A percentile compares a stretch with the other conserved stretches of the same genome.
These are phyloP conservation scores for Xenotilapia flavipinnis DNA, from an alignment of 2,113 vertebrate genomes.

Conservation along the genomic window DNA sequence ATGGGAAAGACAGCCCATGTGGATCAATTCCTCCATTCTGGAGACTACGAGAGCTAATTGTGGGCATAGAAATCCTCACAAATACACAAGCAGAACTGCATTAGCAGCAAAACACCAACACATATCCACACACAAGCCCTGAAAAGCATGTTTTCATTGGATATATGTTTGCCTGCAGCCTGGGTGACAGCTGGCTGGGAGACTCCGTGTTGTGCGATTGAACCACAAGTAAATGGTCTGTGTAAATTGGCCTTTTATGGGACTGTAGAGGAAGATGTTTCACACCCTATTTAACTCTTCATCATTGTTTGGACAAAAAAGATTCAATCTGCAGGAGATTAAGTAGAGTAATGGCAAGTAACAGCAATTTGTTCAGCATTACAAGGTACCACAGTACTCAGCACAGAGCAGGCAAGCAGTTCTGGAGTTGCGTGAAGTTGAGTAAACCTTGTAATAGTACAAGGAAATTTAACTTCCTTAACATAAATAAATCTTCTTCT, in stretches of 20 bases:
- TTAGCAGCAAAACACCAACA: neutral
- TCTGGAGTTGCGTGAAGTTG: neutral
- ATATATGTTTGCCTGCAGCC: conserved; percentile 30
- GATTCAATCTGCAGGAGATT: conserved; percentile 28
- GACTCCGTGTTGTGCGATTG: conserved; percentile 9
- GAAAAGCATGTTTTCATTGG: neutral
- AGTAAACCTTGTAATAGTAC: neutral
- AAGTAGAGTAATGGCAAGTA: conserved; percentile 8
- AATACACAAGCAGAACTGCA: neutral
- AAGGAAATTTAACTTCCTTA: neutral
- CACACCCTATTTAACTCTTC: conserved; percentile 62
- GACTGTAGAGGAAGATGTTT: conserved; percentile 47
- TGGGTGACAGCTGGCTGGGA: conserved; percentile 41
- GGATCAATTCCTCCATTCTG: conserved; percentile 1
- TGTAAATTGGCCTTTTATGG: conserved; percentile 64
- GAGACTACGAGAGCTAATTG: neutral
- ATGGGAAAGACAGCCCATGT: neutral
- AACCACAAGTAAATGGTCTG: conserved; percentile 53
- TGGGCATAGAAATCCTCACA: neutral
- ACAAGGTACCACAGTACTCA: neutral
- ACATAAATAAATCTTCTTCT: neutral
- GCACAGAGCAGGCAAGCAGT: neutral
- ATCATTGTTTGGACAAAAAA: conserved; percentile 37
- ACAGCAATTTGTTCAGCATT: neutral
- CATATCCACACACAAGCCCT: neutral